Evolutionary conservation across 1,140 invertebrate genomes (phyloP), one percentile per base, ranked within the genome.

Genomic region (fruit fly (Drosophila melanogaster)): DNA sequence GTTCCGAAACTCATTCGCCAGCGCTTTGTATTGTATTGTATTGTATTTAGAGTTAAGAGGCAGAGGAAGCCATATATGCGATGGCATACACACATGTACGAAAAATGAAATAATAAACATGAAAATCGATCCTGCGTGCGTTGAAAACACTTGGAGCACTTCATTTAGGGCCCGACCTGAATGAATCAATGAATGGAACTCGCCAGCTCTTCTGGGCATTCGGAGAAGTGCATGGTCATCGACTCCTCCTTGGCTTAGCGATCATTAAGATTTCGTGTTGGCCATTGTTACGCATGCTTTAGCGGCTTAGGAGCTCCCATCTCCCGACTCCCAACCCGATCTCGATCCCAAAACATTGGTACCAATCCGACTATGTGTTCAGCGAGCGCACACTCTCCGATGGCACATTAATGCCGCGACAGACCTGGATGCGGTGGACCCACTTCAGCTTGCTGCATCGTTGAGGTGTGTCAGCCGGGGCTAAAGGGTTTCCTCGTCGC

Each of bases 261-360:
- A 89, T 89, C 84, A 89, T 89, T 87, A 89, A 77, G 86, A 83
- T 89, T 74, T 74, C 62, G 71, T 79, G 79, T 83, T 87, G 84
- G 71, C 71, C 84, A 70, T 77, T 87, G 83, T 83, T 89, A 87
- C 83, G 83, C 76, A 83, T 89, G 79, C 83, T 89, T 87, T 64
- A 87, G 61, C 75, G 67, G 83, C 79, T 87, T 87, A 87, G 64
- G 30, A 65, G 64, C 57, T 58, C 19, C 19, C 19, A 22, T 22
- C 19, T 3, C n/a, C 41, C 56, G 4, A 14, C 10, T 24, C 17
- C 47, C 7, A n/a, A 1, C 15, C 15, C 47, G 14, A 46, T 26
- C 6, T 24, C 46, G 41, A 59, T 73, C 30, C 57, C 50, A 61
- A 56, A 2, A 22, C 19, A 22, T 22, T 22, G 19, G 19, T 65